Conservation (phyloP, 1,140 invertebrate species). For the Acromyrmex charruanus region DNA sequence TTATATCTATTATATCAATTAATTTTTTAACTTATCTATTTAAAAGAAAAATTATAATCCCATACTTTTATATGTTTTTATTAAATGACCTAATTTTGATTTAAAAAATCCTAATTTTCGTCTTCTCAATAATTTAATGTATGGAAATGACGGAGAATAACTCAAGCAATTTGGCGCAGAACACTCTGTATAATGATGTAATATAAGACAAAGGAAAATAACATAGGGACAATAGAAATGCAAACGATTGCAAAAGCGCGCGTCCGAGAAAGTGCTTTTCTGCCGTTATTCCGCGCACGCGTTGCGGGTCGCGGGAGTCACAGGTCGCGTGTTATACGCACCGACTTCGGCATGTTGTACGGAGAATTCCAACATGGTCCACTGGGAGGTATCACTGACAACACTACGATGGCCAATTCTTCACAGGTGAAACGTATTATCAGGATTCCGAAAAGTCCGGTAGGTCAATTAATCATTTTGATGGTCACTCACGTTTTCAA, state of each 20-base stretch:
- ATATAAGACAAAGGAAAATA: neutral
- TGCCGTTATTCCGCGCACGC: slow-evolving; percentile 66
- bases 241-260: slow-evolving; percentile 55
- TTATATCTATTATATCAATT: neutral
- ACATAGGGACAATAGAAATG: slow-evolving; percentile 41
- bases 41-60: no score
- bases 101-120: neutral
- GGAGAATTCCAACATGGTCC: slow-evolving; percentile 78
- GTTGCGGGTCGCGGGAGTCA: slow-evolving; percentile 1
- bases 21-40: neutral
- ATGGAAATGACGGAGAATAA: neutral
- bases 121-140: neutral
- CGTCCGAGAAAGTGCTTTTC: slow-evolving; percentile 69
- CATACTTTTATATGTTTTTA: neutral
- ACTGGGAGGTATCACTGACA: slow-evolving; percentile 21
- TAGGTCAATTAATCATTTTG: slow-evolving; percentile 22
- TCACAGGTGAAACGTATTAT: neutral
- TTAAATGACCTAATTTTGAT: neutral
- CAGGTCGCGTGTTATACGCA: slow-evolving; percentile 64
- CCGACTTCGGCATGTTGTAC: slow-evolving; percentile 77
- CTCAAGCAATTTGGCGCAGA: neutral
- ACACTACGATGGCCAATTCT: neutral
- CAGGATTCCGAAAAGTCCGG: slow-evolving; percentile 15
- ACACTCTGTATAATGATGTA: neutral
- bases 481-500: neutral